Conservation (phyloP, 2,888 invertebrate genomes). For the Drosophila barbarae region DNA sequence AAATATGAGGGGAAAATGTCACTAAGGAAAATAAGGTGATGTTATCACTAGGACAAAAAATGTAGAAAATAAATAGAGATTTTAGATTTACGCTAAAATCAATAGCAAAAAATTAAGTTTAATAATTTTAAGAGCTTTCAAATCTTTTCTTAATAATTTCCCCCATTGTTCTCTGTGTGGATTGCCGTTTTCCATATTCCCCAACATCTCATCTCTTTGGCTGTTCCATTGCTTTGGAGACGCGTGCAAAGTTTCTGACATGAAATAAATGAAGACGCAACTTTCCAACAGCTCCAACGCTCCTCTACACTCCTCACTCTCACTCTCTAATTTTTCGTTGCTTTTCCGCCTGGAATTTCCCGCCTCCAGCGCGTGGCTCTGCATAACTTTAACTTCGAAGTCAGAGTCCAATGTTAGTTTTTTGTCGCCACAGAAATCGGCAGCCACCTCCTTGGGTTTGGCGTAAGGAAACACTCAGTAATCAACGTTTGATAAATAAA, state of each 20-base stretch:
- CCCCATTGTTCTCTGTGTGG: slow-evolving; percentile 7
- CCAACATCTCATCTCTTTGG: slow-evolving; percentile 3
- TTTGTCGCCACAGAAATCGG: slow-evolving; percentile 41
- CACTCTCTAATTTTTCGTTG: background rate
- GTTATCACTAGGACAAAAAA: background rate
- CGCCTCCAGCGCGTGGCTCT: slow-evolving; percentile 43
- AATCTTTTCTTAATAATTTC: background rate
- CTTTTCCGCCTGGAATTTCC: slow-evolving; percentile 11
- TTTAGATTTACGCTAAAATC: too few relatives aligned
- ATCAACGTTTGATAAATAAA: slow-evolving; percentile 55
- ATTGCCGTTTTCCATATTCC: slow-evolving; percentile 29
- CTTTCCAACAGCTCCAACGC: slow-evolving; percentile 8
- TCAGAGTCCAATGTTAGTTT: slow-evolving; percentile 48
- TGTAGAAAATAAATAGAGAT: background rate
- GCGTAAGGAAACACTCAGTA: slow-evolving; percentile 2
- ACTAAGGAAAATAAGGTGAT: background rate
- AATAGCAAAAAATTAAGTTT: background rate
- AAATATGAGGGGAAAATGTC: background rate
- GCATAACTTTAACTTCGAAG: slow-evolving; percentile 43
- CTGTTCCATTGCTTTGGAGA: slow-evolving; percentile 5
- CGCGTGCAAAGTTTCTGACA: slow-evolving; percentile 54
- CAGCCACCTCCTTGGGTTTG: background rate
- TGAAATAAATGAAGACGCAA: slow-evolving; percentile 54
- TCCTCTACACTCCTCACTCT: background rate
- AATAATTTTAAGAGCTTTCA: background rate